These are phyloP conservation scores for Seriola quinqueradiata DNA, from an alignment of 2,113 vertebrate genomes.

Conservation along the genomic window DNA sequence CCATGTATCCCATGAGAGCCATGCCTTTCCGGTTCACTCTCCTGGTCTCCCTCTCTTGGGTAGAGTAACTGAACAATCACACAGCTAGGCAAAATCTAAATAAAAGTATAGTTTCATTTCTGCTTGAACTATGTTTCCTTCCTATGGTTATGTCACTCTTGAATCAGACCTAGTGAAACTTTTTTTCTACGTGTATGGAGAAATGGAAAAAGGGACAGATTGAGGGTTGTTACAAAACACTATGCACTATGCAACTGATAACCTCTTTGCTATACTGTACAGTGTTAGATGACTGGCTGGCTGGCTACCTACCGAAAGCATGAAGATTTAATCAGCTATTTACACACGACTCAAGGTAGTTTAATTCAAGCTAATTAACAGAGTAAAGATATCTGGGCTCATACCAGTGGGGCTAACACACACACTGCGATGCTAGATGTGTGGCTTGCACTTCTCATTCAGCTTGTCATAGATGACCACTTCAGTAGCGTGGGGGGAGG, in stretches of 20 bases:
- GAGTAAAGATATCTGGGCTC: conserved; percentile 74
- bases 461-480: conserved; percentile 60
- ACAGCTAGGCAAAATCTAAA: conserved; percentile 46
- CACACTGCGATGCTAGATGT: conserved; percentile 61
- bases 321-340: conserved; percentile 64
- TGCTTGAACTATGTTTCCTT: conserved; percentile 40
- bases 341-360: conserved; percentile 70
- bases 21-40: not conserved
- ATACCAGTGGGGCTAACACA: conserved; percentile 80
- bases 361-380: conserved; percentile 69
- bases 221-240: conserved; percentile 55
- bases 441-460: conserved; percentile 63
- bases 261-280: conserved; percentile 55
- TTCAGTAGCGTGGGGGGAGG: conserved; percentile 94
- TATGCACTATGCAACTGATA: conserved; percentile 49
- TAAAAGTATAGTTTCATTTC: conserved; percentile 52
- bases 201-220: conserved; percentile 31
- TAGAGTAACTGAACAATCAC: conserved; percentile 27
- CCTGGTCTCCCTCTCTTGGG: conserved; percentile 1
- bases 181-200: conserved; percentile 22
- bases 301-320: conserved; percentile 50
- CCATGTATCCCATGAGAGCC: conserved; percentile 15
- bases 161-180: conserved; percentile 20
- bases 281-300: conserved; percentile 47
- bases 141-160: conserved; percentile 31